Evolutionary conservation across 2,888 invertebrate genomes (phyloP).

Genomic region (Chymomyza fuscimana): DNA sequence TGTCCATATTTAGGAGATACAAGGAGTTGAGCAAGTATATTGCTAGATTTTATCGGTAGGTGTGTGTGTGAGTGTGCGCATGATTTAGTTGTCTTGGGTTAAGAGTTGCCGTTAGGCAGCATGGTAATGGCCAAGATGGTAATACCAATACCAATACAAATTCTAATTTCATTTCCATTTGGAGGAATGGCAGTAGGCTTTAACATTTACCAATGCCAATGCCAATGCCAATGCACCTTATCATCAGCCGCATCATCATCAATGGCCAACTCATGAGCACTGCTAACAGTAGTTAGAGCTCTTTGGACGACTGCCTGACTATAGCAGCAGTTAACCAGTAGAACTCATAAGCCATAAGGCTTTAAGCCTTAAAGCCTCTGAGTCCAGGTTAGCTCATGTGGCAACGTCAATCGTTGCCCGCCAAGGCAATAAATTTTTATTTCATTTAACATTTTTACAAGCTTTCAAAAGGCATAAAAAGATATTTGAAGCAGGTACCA

Average conservation of each 20-base stretch:
- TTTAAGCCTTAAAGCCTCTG: slow-evolving; percentile 42
- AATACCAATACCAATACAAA: neutral
- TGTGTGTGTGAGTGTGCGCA: neutral
- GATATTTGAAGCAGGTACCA: slow-evolving; percentile 67
- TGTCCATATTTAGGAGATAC: slow-evolving; percentile 65
- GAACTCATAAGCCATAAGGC: slow-evolving; percentile 36
- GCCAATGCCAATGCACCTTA: slow-evolving; percentile 5
- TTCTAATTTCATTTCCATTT: neutral
- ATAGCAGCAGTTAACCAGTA: neutral
- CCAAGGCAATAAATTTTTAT: slow-evolving; percentile 70
- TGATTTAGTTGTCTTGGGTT: neutral
- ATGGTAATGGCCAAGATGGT: neutral
- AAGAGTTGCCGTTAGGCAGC: neutral
- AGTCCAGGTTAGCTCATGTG: slow-evolving; percentile 50
- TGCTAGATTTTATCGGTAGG: neutral
- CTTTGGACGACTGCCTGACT: neutral
- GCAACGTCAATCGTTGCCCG: slow-evolving; percentile 65
- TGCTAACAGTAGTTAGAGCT: slow-evolving; percentile 38
- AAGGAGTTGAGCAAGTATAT: neutral
- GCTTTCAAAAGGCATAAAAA: slow-evolving; percentile 74
- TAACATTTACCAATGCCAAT: neutral
- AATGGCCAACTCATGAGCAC: slow-evolving; percentile 36
- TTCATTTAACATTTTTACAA: slow-evolving; percentile 72
- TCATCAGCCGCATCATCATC: slow-evolving; percentile 10
- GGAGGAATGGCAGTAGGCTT: neutral